phyloP scores from a whole-genome alignment of 2,113 vertebrate genomes.

The Sorex fumeus region DNA sequence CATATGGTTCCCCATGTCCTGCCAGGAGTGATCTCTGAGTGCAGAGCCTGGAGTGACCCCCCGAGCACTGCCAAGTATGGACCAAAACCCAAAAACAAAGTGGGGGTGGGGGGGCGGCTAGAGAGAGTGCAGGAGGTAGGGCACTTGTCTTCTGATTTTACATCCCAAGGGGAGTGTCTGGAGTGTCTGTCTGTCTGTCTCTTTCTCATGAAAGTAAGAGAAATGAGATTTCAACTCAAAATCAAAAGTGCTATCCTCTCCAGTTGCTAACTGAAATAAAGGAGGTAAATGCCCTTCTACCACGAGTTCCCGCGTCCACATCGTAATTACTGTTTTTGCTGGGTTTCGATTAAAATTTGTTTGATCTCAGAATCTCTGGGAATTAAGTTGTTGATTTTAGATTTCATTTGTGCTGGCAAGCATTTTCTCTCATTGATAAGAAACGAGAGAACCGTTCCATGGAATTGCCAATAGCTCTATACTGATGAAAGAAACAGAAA shows the following conservation, averaged over 20 bases:
- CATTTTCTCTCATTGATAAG: slow-evolving; percentile 76
- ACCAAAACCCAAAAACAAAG: too few species aligned
- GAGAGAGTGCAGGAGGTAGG: not conserved
- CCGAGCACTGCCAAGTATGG: too few species aligned
- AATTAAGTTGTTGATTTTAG: slow-evolving; percentile 74
- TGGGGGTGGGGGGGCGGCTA: not conserved
- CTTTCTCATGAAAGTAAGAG: too few species aligned
- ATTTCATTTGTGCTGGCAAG: slow-evolving; percentile 76
- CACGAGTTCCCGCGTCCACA: not conserved
- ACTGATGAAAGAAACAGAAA: slow-evolving; percentile 71
- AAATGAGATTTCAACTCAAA: slow-evolving; percentile 30
- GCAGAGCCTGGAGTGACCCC: too few species aligned
- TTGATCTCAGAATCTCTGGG: slow-evolving; percentile 49
- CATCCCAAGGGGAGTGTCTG: too few species aligned
- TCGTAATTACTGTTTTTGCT: slow-evolving; percentile 15
- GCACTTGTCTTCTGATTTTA: too few species aligned
- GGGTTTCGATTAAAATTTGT: slow-evolving; percentile 65
- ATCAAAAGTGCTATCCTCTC: slow-evolving; percentile 41
- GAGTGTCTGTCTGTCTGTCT: too few species aligned
- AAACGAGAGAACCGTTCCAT: slow-evolving; percentile 77
- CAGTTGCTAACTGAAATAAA: slow-evolving; percentile 54
- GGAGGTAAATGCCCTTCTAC: slow-evolving; percentile 10
- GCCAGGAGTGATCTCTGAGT: too few species aligned
- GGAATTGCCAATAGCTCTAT: slow-evolving; percentile 72
- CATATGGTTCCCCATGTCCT: too few species aligned